Evolutionary conservation across 2,888 invertebrate genomes (phyloP).

Genomic region (Tethea ocularis): DNA sequence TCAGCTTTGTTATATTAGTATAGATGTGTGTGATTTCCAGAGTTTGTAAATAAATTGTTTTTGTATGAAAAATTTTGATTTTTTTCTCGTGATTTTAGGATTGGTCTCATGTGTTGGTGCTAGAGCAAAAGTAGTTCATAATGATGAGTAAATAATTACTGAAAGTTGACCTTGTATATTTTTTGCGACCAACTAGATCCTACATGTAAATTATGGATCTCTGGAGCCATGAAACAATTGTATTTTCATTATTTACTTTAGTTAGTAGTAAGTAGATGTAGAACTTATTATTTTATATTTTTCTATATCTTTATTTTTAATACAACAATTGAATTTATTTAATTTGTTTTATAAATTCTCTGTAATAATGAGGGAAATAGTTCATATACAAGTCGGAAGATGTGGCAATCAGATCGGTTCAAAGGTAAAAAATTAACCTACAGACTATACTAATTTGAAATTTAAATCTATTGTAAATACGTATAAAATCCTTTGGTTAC

Average conservation of each 20-base stretch:
- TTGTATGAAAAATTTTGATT: too few relatives aligned
- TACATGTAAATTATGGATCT: slow-evolving; percentile 25
- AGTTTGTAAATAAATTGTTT: too few relatives aligned
- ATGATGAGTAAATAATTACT: too few relatives aligned
- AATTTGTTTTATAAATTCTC: slow-evolving; percentile 54
- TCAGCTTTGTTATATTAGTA: too few relatives aligned
- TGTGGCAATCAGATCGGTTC: slow-evolving; percentile 88
- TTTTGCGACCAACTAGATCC: not conserved
- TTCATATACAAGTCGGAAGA: slow-evolving; percentile 87
- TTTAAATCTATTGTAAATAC: not conserved
- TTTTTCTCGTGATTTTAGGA: too few relatives aligned
- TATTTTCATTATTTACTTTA: slow-evolving; percentile 31
- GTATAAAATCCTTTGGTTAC: slow-evolving; percentile 35
- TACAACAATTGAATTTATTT: slow-evolving; percentile 37
- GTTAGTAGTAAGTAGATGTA: slow-evolving; percentile 54
- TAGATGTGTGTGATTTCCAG: too few relatives aligned
- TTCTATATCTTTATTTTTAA: slow-evolving; percentile 43
- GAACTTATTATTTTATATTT: slow-evolving; percentile 39
- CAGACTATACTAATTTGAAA: slow-evolving; percentile 45
- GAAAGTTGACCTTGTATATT: too few relatives aligned
- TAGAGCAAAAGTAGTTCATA: too few relatives aligned
- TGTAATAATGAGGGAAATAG: slow-evolving; percentile 90
- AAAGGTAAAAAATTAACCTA: slow-evolving; percentile 83
- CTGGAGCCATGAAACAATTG: slow-evolving; percentile 43
- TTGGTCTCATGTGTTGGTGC: too few relatives aligned